Evolutionary conservation across 2,113 vertebrate genomes (phyloP), one percentile per base, ranked within the genome.

Genomic region (Australoheros scitulus): DNA sequence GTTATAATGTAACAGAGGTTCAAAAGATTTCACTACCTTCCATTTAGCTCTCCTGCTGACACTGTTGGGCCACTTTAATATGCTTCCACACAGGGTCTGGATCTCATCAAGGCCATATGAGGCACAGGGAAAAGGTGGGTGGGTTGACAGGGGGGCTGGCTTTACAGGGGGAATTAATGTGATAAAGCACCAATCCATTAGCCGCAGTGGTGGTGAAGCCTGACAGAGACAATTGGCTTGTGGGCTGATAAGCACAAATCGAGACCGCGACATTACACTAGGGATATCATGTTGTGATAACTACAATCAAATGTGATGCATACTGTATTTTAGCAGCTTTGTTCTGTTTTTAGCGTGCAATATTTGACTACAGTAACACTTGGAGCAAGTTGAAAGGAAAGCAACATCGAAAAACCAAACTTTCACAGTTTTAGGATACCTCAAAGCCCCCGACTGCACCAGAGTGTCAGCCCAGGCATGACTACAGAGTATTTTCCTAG

Each of bases 1-100:
- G 94, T 96, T 97, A 96, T 96, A 96, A 95, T 95, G 92, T 96
- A 96, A 95, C 93, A 92, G 92, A 96, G 95, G 95, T 96, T 96
- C 95, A 96, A 96, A 97, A 96, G 95, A 94, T 92, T 96, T 96
- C 93, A 94, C 91, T 95, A 93, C 91, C 94, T 95, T 96, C 94
- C 95, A 95, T 96, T 96, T 96, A 95, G 94, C 93, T 95, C 94
- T 95, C 96, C 94, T 94, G 95, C 92, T 84, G 93, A 96, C 95
- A 95, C 93, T 94, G 95, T 96, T 96, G 92, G 93, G 94, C 92
- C 95, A 95, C 94, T 95, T 94, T 95, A 96, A 95, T 94, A 96
- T 91, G 92, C 93, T 96, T 96, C 94, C 93, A 93, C 91, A 90
- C 79, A 83, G 91, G 89, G 94, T 94, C 96, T 96, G 96, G 91